These are phyloP conservation scores for Polydrusus cervinus DNA, from an alignment of 2,888 invertebrate genomes.

Conservation along the genomic window DNA sequence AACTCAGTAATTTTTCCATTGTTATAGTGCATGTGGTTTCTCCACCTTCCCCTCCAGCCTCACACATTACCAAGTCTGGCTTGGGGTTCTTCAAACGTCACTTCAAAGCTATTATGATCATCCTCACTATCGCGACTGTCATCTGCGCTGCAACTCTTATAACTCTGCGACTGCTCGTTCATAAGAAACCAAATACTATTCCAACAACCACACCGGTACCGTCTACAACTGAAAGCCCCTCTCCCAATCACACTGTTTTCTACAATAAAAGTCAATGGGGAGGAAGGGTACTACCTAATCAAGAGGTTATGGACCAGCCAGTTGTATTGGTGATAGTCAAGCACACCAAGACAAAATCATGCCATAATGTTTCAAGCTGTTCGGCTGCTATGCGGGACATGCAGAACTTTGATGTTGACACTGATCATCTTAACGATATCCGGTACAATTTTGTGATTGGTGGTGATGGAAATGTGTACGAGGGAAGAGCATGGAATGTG, in stretches of 20 bases:
- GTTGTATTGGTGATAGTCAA: slow-evolving; percentile 69
- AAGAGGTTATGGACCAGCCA: slow-evolving; percentile 33
- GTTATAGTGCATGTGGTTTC: slow-evolving; percentile 17
- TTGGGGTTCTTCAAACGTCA: slow-evolving; percentile 11
- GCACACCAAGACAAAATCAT: slow-evolving; percentile 73
- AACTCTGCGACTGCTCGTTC: not conserved
- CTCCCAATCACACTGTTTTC: slow-evolving; percentile 21
- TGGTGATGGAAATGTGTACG: slow-evolving; percentile 85
- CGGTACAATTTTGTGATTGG: no score
- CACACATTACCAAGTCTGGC: not conserved
- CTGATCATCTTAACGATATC: no score
- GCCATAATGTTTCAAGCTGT: slow-evolving; percentile 70
- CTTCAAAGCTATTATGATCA: slow-evolving; percentile 8
- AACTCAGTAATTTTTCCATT: slow-evolving; percentile 11
- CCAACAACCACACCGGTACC: not conserved
- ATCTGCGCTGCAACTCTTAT: slow-evolving; percentile 1
- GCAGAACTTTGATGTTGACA: no score
- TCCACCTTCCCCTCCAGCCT: not conserved
- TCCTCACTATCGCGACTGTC: not conserved
- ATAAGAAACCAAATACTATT: not conserved
- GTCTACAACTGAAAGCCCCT: not conserved
- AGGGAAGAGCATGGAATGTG: slow-evolving; percentile 73
- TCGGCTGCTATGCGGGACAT: slow-evolving; percentile 74
- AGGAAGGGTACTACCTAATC: slow-evolving; percentile 73
- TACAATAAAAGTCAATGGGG: slow-evolving; percentile 73